Evolutionary conservation across 1,140 invertebrate genomes (phyloP), one percentile per base, ranked within the genome.

Genomic region (Trissolcus basalis): DNA sequence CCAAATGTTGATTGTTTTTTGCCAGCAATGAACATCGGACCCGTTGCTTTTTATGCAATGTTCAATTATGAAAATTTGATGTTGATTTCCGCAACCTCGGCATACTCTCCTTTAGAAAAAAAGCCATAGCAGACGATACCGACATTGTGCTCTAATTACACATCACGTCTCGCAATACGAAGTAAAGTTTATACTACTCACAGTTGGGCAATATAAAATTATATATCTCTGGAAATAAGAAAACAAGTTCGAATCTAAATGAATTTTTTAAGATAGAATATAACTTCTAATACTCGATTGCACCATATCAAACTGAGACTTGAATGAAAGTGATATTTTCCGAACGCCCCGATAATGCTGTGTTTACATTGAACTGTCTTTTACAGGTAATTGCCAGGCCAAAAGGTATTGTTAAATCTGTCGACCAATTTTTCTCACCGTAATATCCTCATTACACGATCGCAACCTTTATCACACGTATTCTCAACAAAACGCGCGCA

Each of bases 391-490:
- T 43, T 49, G n/a, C 16, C 11, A 27, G 35, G 7, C 16, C 35
- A 49, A 41, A 67, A 12, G 36, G 16, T 19, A 50, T 50, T 45
- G 64, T 51, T 67, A 58, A 67, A 58, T 56, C 53, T 44, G 53
- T 13, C 45, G 12, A 4, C n/a, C 27, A 47, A 59, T 68, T 53
- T 68, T 59, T 59, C 14, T 27, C 47, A 7, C 0, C 39, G 49
- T 53, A 59, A 68, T 68, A 56, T 53, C 48, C 55, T 47, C 41
- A 59, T 68, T 53, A 68, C 64, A 59, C 49, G 55, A 68, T 47
- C 14, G 55, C 64, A 59, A 59, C 43, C 45, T 67, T 67, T 58
- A 61, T 70, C 44, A 55, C 48, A 60, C 49, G 44, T 69, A 60
- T 69, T 50, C 16, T 39, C 33, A n/a, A 43, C 35, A 33, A 49